A percentile compares a stretch with the other conserved stretches of the same genome.
Evolutionary conservation across 1,140 invertebrate genomes (phyloP).

Genomic region (Procambarus clarkii): DNA sequence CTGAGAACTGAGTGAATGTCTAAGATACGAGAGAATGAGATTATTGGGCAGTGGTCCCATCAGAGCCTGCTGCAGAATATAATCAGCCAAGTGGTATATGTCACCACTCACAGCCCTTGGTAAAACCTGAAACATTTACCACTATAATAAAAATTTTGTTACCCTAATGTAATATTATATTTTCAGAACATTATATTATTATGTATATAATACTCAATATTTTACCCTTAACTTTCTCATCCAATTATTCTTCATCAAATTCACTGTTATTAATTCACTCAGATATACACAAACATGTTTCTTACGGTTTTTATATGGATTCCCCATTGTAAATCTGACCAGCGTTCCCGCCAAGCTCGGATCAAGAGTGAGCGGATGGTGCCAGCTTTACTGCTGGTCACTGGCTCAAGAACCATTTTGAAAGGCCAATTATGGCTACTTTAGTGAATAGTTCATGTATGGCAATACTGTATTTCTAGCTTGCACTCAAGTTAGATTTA

Average conservation of each 20-base stretch:
- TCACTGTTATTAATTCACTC: too few relatives aligned
- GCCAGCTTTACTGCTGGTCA: constrained; percentile 65
- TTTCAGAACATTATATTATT: too few relatives aligned
- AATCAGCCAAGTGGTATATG: constrained; percentile 93
- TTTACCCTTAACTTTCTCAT: background rate
- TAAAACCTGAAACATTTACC: constrained; percentile 77
- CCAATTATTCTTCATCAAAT: background rate
- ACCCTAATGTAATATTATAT: too few relatives aligned
- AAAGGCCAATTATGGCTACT: background rate
- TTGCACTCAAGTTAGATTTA: too few relatives aligned
- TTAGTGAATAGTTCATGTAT: background rate
- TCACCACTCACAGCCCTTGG: constrained; percentile 91
- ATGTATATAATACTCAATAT: background rate
- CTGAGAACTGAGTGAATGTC: constrained; percentile 91
- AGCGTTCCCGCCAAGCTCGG: constrained; percentile 93
- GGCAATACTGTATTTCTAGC: too few relatives aligned
- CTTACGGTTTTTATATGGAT: constrained; percentile 91
- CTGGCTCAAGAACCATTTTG: constrained; percentile 63
- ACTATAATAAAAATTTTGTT: background rate
- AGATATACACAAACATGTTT: background rate
- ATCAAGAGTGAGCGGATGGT: constrained; percentile 80
- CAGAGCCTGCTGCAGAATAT: constrained; percentile 93
- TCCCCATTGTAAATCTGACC: constrained; percentile 96
- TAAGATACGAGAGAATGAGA: constrained; percentile 92
- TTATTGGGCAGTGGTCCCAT: constrained; percentile 94